Evolutionary conservation across 2,888 invertebrate species (phyloP), one percentile per base, ranked within the genome.

Genomic region (Matsumyia berberina): DNA sequence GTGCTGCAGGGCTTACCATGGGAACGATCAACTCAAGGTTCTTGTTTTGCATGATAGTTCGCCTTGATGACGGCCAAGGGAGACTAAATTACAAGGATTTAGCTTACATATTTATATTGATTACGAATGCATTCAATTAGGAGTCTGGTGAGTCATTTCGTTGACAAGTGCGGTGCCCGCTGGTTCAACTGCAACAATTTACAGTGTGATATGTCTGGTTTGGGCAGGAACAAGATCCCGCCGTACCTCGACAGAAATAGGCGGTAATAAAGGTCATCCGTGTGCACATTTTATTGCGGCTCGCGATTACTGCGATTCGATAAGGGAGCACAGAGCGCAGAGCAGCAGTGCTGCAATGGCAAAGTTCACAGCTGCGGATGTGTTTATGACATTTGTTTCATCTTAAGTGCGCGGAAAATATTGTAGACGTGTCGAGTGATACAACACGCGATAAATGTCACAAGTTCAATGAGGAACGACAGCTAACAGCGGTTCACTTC

Each of bases 41-140:
- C 60, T 72, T 66, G 53, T 76, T 82, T 31, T 51, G 37, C 8
- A 5, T 15, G 51, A 51, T 55, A 64, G 72, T 60, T 66, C 51
- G 57, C 73, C 73, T 74, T 80, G 85, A 79, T 83, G 83, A 73
- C 72, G 79, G 64, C 67, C 51, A 24, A 79, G 55, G 66, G 53
- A 73, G 79, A 74, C 85, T 85, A 80, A 80, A 85, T 74, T 80
- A 70, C 85, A 80, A 85, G 74, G 80, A 80, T 74, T 80, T 85
- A 80, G 46, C 70, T 80, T 80, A 76, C 80, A 76, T 80, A 70
- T 85, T 85, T 76, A 85, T 85, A 85, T 85, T 85, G 85, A 85
- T 85, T 85, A 64, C 80, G 85, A 85, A 76, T 57, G 79, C 80
- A 74, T 76, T 85, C 85, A 85, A 85, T 85, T 85, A 85, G 85